Percentiles rank a stretch among this genome's conserved stretches.
These are phyloP conservation scores for Lymantria dispar DNA, from an alignment of 2,888 invertebrate species.

Conservation along the genomic window DNA sequence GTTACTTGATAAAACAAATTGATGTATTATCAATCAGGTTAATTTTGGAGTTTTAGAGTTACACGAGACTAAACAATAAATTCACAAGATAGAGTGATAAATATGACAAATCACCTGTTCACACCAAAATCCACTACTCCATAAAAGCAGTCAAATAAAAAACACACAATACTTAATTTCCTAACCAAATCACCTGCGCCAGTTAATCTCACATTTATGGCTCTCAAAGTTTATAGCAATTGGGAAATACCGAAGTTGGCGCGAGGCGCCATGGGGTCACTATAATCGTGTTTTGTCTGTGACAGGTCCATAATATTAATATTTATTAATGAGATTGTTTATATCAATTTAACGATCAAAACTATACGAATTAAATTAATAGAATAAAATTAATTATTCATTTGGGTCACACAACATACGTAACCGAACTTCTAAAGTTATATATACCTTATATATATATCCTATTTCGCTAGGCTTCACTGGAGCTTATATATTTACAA, in stretches of 20 bases:
- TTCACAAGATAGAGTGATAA: too few relatives aligned
- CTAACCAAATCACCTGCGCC: conserved; percentile 14
- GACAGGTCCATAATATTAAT: conserved; percentile 4
- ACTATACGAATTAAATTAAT: neutral
- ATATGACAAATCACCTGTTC: too few relatives aligned
- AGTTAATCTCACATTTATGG: conserved; percentile 21
- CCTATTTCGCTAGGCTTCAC: too few relatives aligned
- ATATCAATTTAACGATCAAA: neutral
- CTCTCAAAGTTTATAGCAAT: conserved; percentile 13
- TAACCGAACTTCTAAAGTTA: too few relatives aligned
- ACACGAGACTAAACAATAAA: too few relatives aligned
- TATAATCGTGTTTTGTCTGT: conserved; percentile 21
- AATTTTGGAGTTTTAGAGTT: too few relatives aligned
- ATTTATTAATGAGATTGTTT: neutral
- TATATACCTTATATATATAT: too few relatives aligned
- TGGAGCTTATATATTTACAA: too few relatives aligned
- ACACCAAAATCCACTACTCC: neutral
- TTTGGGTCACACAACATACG: neutral
- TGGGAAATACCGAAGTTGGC: conserved; percentile 13
- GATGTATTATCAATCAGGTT: too few relatives aligned
- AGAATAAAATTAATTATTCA: neutral
- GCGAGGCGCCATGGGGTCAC: conserved; percentile 24
- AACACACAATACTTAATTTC: conserved; percentile 20
- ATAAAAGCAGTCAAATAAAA: conserved; percentile 2
- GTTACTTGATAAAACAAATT: too few relatives aligned